A percentile compares a stretch with the other conserved stretches of the same genome.
phyloP scores from a whole-genome alignment of 2,888 invertebrate genomes.

The Tridacna crocea region DNA sequence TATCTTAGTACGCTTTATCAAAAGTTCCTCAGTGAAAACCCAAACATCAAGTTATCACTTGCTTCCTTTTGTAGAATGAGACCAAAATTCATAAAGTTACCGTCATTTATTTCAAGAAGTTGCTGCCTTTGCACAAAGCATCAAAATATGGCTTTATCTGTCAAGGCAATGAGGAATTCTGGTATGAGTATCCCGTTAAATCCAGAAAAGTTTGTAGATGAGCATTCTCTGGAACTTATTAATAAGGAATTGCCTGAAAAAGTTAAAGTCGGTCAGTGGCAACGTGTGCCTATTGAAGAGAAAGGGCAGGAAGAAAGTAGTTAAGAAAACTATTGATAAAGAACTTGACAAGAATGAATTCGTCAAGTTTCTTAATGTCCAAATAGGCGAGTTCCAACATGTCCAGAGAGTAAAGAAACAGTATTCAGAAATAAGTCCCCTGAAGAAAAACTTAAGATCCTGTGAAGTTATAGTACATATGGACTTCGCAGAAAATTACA shows the following conservation, averaged over 20 bases:
- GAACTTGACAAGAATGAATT: conserved; percentile 24
- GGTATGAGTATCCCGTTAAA: background rate
- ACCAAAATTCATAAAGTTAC: conserved; percentile 24
- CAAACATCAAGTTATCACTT: background rate
- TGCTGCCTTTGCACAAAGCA: conserved; percentile 48
- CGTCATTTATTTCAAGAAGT: conserved; percentile 39
- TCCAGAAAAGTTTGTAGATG: background rate
- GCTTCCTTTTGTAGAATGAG: background rate
- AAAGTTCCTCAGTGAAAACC: background rate
- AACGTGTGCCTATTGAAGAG: conserved; percentile 32
- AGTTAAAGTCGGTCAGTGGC: conserved; percentile 35
- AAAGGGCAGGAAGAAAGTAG: conserved; percentile 36
- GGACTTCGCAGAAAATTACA: conserved; percentile 34
- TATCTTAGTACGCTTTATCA: background rate
- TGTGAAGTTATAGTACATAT: conserved; percentile 22
- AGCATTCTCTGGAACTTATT: conserved; percentile 25
- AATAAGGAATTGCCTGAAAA: conserved; percentile 12
- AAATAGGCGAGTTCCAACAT: conserved; percentile 21
- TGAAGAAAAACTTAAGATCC: conserved; percentile 23
- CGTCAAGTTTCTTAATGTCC: conserved; percentile 2
- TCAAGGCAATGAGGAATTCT: background rate
- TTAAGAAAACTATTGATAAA: conserved; percentile 21
- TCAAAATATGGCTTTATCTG: background rate
- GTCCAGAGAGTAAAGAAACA: conserved; percentile 20
- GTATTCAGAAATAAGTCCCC: conserved; percentile 10